Evolutionary conservation across 2,113 vertebrate genomes (phyloP).

Genomic region (Pelobates fuscus): DNA sequence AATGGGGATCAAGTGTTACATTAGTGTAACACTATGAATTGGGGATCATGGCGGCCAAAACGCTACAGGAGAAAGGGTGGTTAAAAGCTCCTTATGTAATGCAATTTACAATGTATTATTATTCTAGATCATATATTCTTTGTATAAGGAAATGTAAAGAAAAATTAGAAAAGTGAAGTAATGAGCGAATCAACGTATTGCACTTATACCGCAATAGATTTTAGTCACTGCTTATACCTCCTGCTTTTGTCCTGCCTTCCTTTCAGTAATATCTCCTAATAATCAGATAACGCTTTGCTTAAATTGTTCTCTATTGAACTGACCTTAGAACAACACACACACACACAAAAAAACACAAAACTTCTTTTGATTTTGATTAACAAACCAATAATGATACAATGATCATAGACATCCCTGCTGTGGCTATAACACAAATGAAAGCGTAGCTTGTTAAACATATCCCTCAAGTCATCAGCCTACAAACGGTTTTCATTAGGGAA

Average conservation of each 20-base stretch:
- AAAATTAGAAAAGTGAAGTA: no score
- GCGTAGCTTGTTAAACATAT: slow-evolving; percentile 11
- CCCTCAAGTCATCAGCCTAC: slow-evolving; percentile 28
- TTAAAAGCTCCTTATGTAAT: no score
- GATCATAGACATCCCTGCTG: slow-evolving; percentile 13
- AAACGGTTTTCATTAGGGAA: slow-evolving; percentile 43
- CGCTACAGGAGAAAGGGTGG: no score
- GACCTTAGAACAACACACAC: background rate
- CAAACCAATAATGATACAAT: slow-evolving; percentile 40
- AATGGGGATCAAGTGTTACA: no score
- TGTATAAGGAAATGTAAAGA: no score
- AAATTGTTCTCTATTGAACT: slow-evolving; percentile 6
- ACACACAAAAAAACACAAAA: background rate
- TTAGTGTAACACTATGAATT: no score
- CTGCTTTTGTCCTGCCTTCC: background rate
- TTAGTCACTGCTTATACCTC: background rate
- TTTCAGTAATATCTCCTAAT: background rate
- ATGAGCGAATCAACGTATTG: background rate
- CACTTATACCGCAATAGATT: background rate
- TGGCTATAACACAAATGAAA: background rate
- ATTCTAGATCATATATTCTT: no score
- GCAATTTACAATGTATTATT: no score
- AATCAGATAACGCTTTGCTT: slow-evolving; percentile 16
- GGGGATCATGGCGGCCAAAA: no score
- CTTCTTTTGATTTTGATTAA: slow-evolving; percentile 36